Base-by-base conservation (phyloP, 2,113 vertebrate genomes). In the Prinia subflava region DNA sequence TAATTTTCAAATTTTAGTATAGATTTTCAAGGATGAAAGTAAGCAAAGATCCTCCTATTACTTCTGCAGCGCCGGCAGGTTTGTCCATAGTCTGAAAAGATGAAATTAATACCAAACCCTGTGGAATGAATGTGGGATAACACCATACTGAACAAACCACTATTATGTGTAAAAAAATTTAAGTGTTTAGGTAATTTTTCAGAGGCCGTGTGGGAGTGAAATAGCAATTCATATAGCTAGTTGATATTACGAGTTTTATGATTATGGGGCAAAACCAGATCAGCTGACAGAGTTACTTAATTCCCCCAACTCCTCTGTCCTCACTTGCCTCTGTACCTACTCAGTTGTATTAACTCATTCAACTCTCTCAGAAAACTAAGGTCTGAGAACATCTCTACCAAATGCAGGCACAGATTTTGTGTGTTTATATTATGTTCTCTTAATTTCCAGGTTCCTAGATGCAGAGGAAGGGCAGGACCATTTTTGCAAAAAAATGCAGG, bases 171-270 rank as follows among this genome's bases (percentile, higher is more conserved):
- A 60, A 94, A 95, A 94, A 56, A 62, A 69, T 1, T 16, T 49
- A 77, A 85, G 59, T 64, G 31, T 88, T 89, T 67, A 76, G 57
- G n/a, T 78, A 83, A 74, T 96, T 90, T 68, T 92, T 95, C 13
- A 15, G 67, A 84, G 63, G 50, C 65, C 84, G 78, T 63, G 50
- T 96, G 82, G 76, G 68, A 86, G 30, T 90, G 73, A 93, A 87
- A 67, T 41, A 93, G 42, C 37, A 84, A 77, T 91, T 96, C 4
- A 42, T 83, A n/a, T 83, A 92, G 13, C 24, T 89, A 65, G 81
- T 73, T 93, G 64, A 92, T 90, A 74, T 60, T 88, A 64, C 24
- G 41, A 92, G 11, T 76, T 81, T 27, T 89, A 59, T 77, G 87
- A 87, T 90, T 65, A 76, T 50, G 53, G 64, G 50, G 33, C 56